These are phyloP conservation scores for Ailurus styani DNA, from an alignment of 2,113 vertebrate species.

Conservation along the genomic window DNA sequence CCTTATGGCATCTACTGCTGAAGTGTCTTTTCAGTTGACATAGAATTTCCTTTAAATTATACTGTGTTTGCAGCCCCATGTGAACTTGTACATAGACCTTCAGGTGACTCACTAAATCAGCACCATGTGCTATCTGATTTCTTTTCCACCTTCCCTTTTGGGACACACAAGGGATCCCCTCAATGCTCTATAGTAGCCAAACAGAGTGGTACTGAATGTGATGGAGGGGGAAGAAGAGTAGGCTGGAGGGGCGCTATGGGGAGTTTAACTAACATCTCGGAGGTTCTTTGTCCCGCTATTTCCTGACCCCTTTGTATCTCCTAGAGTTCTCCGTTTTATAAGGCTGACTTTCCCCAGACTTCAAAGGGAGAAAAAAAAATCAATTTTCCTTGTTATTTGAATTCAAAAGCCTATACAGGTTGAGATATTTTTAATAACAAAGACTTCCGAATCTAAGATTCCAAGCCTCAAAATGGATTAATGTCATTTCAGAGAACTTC, in stretches of 20 bases:
- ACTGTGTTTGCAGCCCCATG: background rate
- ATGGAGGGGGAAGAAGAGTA: fast-evolving
- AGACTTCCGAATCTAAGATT: background rate
- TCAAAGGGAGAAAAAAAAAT: background rate
- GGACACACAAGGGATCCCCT: fast-evolving
- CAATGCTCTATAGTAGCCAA: fast-evolving
- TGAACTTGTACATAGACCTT: background rate
- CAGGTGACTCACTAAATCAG: background rate
- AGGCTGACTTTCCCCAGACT: background rate
- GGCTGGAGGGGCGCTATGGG: fast-evolving
- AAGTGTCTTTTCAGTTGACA: background rate
- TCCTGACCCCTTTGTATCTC: background rate
- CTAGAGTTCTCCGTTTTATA: background rate
- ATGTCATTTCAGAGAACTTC: background rate
- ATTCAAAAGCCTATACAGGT: background rate
- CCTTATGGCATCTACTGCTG: background rate
- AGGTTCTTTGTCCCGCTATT: background rate
- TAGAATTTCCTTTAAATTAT: background rate
- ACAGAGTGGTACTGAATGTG: background rate
- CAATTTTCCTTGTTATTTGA: background rate
- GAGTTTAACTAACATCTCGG: background rate
- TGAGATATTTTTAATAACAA: background rate
- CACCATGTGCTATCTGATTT: background rate
- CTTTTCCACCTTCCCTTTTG: background rate
- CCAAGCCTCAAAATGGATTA: background rate